Evolutionary conservation across 2,888 invertebrate genomes (phyloP).

Genomic region (Rhimphoctona megacephalus): DNA sequence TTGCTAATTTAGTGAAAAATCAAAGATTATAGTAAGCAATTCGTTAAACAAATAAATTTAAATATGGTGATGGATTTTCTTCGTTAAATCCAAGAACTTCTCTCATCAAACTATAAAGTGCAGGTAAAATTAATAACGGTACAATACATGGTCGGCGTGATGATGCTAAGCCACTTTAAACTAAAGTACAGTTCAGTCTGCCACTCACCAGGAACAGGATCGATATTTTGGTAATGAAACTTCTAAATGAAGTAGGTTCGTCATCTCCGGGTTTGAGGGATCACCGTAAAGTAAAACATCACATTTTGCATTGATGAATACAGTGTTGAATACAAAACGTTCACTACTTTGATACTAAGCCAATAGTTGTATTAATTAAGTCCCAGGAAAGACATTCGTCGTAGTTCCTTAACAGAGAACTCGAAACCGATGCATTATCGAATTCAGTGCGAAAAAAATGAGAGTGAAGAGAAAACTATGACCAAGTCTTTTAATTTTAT

Average conservation of each 20-base stretch:
- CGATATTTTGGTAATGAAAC: neutral
- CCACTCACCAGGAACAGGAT: neutral
- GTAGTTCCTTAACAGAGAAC: neutral
- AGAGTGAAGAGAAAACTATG: neutral
- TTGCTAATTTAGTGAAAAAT: too few species aligned
- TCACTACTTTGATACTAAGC: neutral
- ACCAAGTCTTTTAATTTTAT: too few species aligned
- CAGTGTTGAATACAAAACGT: neutral
- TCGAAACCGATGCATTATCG: neutral
- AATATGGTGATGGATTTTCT: neutral
- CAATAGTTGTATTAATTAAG: conserved; percentile 1
- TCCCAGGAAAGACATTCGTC: neutral
- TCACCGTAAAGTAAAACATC: neutral
- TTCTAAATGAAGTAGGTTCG: neutral
- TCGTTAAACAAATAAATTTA: too few species aligned
- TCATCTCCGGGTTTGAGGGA: neutral
- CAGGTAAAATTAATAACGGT: neutral
- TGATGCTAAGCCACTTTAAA: neutral
- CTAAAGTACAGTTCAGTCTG: neutral
- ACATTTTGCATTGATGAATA: neutral
- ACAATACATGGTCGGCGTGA: neutral
- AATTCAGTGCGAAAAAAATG: neutral
- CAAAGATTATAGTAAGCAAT: too few species aligned
- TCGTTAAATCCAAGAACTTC: neutral
- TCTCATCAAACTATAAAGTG: neutral